Base-by-base conservation (phyloP, 92 coral and sea anemone species). In the Diadumene lineata region DNA sequence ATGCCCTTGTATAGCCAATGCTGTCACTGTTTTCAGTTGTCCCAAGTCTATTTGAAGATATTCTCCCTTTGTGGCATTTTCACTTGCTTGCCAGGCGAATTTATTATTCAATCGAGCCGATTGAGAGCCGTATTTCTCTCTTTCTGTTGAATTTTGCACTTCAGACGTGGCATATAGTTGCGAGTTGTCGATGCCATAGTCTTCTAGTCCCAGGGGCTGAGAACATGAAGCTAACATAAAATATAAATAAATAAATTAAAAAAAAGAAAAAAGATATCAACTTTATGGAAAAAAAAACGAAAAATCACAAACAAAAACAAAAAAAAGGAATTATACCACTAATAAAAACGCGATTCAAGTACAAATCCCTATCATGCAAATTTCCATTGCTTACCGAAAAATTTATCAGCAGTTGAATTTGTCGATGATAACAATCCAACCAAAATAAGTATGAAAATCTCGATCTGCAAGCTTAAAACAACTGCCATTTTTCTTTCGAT, bases 41-140 rank as follows among this genome's bases (percentile, higher is more conserved):
- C 77, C 77, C 4, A 72, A 55, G 22, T 72, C 77, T 0, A 72
- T 25, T 16, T 50, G 64, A 27, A 72, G 57, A n/a, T 4, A 27
- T 19, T 57, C 57, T 6, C 43, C 31, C 23, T 30, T 72, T 23
- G 51, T 46, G 27, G 60, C 29, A 60, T 26, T 26, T 23, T 21
- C 28, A 22, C 26, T 11, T 22, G 65, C 65, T 1, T 32, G 65
- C 65, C 65, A 60, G 2, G 65, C 65, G 17, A 23, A 60, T 10
- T 27, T 23, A 18, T 60, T 27, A 23, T 60, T 8, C 26, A 60
- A 26, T 6, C 65, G 65, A 26, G 65, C 65, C 4, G 65, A 60
- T 60, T 60, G 65, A 10, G 30, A 2, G 17, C 65, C 65, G 29
- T 7, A 60, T 60, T 27, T 23, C 32, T 60, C 65, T 60, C 7